These are phyloP conservation scores for Dascillus cervinus DNA, from an alignment of 2,888 invertebrate genomes.

Conservation along the genomic window DNA sequence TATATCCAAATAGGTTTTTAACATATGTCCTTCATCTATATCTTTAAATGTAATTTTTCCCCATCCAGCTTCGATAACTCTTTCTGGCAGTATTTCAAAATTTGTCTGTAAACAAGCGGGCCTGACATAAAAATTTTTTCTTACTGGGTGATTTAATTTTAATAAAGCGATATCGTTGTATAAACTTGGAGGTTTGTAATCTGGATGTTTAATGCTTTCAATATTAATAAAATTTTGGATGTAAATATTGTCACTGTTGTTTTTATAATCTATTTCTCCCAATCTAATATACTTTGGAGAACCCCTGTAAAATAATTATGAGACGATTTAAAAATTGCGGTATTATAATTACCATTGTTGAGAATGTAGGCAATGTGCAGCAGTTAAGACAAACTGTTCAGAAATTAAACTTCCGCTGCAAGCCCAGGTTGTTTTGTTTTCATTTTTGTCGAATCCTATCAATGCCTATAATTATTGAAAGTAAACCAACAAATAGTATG, in stretches of 20 bases:
- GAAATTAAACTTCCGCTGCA: slow-evolving; percentile 61
- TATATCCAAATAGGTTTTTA: slow-evolving; percentile 42
- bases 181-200: slow-evolving; percentile 31
- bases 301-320: slow-evolving; percentile 24
- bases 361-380: slow-evolving; percentile 52
- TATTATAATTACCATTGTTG: slow-evolving; percentile 9
- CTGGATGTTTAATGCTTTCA: slow-evolving; percentile 33
- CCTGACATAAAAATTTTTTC: slow-evolving; percentile 40
- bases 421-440: slow-evolving; percentile 37
- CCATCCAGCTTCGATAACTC: slow-evolving; percentile 54
- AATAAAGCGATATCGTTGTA: slow-evolving; percentile 46
- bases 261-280: slow-evolving; percentile 41
- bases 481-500: too few species aligned
- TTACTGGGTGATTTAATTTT: slow-evolving; percentile 29
- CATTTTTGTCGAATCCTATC: not conserved
- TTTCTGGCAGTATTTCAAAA: slow-evolving; percentile 25
- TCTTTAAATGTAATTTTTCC: slow-evolving; percentile 42
- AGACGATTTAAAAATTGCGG: not conserved
- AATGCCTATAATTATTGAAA: slow-evolving; percentile 1
- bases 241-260: slow-evolving; percentile 21
- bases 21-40: slow-evolving; percentile 26
- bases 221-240: slow-evolving; percentile 25
- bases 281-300: slow-evolving; percentile 38
- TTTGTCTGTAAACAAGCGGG: slow-evolving; percentile 52
- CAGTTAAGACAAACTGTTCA: slow-evolving; percentile 52